A percentile compares a stretch with the other conserved stretches of the same genome.
Conservation (phyloP, 2,888 invertebrate species). For the Leuctra nigra region DNA sequence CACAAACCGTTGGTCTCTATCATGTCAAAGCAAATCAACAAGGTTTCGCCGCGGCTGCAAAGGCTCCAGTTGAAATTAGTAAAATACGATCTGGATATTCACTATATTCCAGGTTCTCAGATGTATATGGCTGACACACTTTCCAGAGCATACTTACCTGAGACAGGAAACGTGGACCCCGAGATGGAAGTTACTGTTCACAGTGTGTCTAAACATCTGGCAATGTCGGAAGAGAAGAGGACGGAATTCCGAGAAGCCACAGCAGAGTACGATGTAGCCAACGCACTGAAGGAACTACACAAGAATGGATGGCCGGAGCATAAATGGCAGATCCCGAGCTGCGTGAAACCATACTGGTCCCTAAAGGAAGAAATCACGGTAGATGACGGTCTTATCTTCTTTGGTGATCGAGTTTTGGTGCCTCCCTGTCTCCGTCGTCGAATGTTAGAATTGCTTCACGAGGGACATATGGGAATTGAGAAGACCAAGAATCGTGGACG, state of each 20-base stretch:
- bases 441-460: conserved; percentile 8
- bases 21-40: too few relatives aligned
- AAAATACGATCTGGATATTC: not conserved
- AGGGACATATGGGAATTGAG: conserved; percentile 13
- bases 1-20: conserved; percentile 19
- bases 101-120: not conserved
- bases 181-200: not conserved
- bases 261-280: not conserved
- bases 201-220: not conserved
- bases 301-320: not conserved
- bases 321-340: not conserved
- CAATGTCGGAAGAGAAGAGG: not conserved
- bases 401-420: conserved; percentile 9
- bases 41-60: not conserved
- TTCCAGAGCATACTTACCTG: not conserved
- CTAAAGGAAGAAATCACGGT: not conserved
- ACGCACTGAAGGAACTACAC: not conserved
- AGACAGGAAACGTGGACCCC: not conserved
- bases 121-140: not conserved
- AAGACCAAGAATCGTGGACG: conserved; percentile 1
- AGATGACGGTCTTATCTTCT: conserved; percentile 9
- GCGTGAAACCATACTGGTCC: not conserved
- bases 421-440: not conserved
- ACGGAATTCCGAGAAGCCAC: not conserved
- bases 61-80: not conserved